Percentiles rank a stretch among this genome's conserved stretches.
phyloP scores from a whole-genome alignment of 2,797 vertebrate species.

The Monodelphis domestica region DNA sequence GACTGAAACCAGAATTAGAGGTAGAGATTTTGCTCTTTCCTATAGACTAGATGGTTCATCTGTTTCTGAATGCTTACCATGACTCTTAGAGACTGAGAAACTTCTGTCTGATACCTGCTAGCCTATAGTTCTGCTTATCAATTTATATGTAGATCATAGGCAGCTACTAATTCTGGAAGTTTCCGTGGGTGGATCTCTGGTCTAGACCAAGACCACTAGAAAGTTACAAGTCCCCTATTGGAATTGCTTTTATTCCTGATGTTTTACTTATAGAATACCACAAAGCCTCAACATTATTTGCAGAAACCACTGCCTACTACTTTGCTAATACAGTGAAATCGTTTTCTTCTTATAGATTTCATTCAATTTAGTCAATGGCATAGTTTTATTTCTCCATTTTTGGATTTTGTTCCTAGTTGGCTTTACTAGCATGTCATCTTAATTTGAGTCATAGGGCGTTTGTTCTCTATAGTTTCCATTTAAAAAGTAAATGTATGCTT shows the following conservation, averaged over 20 bases:
- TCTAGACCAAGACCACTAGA: not conserved
- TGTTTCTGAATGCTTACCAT: not conserved
- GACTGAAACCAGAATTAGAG: not conserved
- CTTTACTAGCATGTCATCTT: conserved; percentile 28
- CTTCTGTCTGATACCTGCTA: not conserved
- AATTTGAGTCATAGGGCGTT: conserved; percentile 62
- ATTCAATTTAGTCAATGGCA: conserved; percentile 45
- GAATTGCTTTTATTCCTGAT: conserved; percentile 57
- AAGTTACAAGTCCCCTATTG: conserved; percentile 57
- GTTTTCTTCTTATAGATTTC: conserved; percentile 14
- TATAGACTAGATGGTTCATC: not conserved
- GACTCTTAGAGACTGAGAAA: not conserved
- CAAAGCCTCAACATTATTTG: conserved; percentile 40
- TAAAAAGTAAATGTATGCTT: not conserved
- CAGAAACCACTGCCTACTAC: conserved; percentile 60
- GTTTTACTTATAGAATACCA: conserved; percentile 19
- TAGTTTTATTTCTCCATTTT: conserved; percentile 32
- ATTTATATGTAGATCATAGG: not conserved
- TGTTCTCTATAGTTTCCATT: not conserved
- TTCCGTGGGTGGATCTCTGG: conserved; percentile 64
- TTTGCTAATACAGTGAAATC: conserved; percentile 54
- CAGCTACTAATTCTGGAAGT: conserved; percentile 62
- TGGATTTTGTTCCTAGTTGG: conserved; percentile 59
- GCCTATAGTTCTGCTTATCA: not conserved
- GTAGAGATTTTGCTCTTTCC: not conserved